Evolutionary conservation across 2,888 invertebrate species (phyloP).

Genomic region (Alsophila aescularia): DNA sequence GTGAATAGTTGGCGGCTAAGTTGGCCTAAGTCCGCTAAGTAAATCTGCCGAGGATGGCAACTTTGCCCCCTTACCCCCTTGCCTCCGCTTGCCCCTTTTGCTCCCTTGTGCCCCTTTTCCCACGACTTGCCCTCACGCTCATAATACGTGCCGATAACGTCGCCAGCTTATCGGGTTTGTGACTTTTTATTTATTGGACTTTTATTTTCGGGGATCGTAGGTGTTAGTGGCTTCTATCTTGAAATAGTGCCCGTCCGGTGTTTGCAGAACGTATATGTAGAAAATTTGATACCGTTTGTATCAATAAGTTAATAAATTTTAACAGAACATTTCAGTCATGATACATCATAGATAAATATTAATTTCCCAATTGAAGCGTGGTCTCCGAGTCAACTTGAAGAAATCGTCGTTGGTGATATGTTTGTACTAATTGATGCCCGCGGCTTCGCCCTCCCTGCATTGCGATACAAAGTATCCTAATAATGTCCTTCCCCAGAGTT

Average conservation of each 20-base stretch:
- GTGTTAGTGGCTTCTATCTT: slow-evolving; percentile 14
- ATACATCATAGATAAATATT: too few species aligned
- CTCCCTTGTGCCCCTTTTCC: slow-evolving; percentile 26
- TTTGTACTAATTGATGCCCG: too few species aligned
- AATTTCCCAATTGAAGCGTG: too few species aligned
- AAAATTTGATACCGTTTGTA: too few species aligned
- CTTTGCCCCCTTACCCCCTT: slow-evolving; percentile 18
- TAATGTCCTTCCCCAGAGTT: too few species aligned
- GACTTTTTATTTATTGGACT: slow-evolving; percentile 34
- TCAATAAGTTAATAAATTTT: too few species aligned
- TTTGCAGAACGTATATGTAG: slow-evolving; percentile 6
- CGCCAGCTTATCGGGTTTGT: slow-evolving; percentile 28
- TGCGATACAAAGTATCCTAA: too few species aligned
- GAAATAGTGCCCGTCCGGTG: not conserved
- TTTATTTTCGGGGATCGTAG: slow-evolving; percentile 26
- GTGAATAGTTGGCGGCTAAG: slow-evolving; percentile 58
- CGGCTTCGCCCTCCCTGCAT: too few species aligned
- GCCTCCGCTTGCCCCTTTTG: slow-evolving; percentile 15
- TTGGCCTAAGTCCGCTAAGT: slow-evolving; percentile 55
- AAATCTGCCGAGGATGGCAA: slow-evolving; percentile 41
- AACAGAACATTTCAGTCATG: not conserved
- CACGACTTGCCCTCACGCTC: slow-evolving; percentile 24
- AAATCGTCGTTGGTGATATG: too few species aligned
- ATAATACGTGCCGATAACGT: slow-evolving; percentile 45
- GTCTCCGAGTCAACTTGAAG: too few species aligned